Percentiles rank a stretch among this genome's conserved stretches.
These are phyloP conservation scores for Plectrocnemia conspersa DNA, from an alignment of 1,140 invertebrate genomes.

Conservation along the genomic window DNA sequence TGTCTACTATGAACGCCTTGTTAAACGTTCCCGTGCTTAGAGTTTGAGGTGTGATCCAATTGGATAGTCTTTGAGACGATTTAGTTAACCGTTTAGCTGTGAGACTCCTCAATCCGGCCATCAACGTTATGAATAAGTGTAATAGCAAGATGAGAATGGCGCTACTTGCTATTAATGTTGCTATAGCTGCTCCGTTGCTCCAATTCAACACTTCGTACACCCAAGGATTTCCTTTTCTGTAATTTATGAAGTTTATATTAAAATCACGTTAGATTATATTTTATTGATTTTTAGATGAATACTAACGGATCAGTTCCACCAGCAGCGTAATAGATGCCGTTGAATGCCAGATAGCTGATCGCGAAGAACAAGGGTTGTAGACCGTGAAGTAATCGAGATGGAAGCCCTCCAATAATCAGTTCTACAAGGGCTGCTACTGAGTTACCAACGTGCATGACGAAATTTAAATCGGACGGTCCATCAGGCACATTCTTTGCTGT, in stretches of 20 bases:
- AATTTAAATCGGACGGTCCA: conserved; percentile 54
- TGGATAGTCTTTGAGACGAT: neutral
- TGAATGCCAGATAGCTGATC: conserved; percentile 63
- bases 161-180: conserved; percentile 37
- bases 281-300: neutral
- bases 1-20: conserved; percentile 23
- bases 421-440: conserved; percentile 66
- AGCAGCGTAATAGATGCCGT: conserved; percentile 64
- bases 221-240: conserved; percentile 43
- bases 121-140: conserved; percentile 38
- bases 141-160: conserved; percentile 39
- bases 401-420: conserved; percentile 62
- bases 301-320: conserved; percentile 66
- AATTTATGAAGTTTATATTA: conserved; percentile 24
- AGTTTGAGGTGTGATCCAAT: neutral
- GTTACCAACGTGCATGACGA: conserved; percentile 68
- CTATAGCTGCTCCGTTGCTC: conserved; percentile 38
- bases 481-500: neutral
- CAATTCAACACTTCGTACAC: conserved; percentile 46
- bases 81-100: conserved; percentile 25
- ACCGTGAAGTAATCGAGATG: conserved; percentile 62
- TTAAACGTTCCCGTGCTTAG: conserved; percentile 21
- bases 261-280: neutral
- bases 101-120: conserved; percentile 38
- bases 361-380: conserved; percentile 63